Evolutionary conservation across 2,888 invertebrate species (phyloP), one percentile per base, ranked within the genome.

Genomic region (Zaprionus lineosus): DNA sequence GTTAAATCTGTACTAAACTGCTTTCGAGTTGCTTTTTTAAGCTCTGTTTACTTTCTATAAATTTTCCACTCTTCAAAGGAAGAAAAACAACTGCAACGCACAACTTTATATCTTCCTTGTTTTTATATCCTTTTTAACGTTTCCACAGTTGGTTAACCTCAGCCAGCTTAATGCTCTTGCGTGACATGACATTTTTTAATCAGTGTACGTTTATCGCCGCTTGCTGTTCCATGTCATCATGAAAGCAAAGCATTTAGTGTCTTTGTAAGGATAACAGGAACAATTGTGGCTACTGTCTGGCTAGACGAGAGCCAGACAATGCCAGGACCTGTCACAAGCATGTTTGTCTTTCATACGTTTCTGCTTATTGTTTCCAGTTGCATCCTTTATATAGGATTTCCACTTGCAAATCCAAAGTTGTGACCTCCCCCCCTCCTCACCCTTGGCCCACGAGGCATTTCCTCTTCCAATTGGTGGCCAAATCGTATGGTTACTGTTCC

Each of bases 231-330:
- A n/a, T n/a, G n/a, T n/a, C n/a, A n/a, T n/a, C n/a, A n/a, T n/a
- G n/a, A n/a, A 58, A 52, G 72, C 73, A 81, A 73, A 69, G 53
- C 55, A 56, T 55, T 61, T 16, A 28, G 24, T 43, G 44, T 58
- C 33, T 33, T 12, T 56, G 44, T 58, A 58, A 40, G 18, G 21
- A 53, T 41, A 56, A 50, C 19, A 40, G 29, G 18, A 58, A 60
- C 69, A 62, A 65, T 65, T 65, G 40, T 33, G 16, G 16, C 36
- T 43, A 40, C 33, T 51, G 47, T 63, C 33, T 37, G 70, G 59
- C 69, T 36, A 79, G 81, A 79, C 79, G 50, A 44, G 50, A 39
- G 31, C 58, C 69, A 77, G 77, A 77, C 76, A 83, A 83, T 69
- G 69, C 62, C 50, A 52, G 26, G 18, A 37, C 39, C 59, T 65